Conservation (phyloP, 2,888 invertebrate species). For the Drosophila mimetica region DNA sequence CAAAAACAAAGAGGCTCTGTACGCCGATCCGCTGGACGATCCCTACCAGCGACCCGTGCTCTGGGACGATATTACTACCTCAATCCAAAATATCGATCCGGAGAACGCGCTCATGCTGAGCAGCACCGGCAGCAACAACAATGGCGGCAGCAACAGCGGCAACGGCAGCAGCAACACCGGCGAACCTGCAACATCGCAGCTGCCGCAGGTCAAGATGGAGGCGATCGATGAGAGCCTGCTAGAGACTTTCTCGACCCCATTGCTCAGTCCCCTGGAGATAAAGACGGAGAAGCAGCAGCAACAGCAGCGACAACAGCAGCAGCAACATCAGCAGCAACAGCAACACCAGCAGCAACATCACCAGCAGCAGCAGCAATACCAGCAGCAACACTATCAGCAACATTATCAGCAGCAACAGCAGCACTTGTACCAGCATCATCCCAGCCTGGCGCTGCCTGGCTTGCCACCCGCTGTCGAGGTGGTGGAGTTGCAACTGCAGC, state of each 20-base stretch:
- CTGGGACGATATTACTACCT: conserved; percentile 96
- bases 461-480: conserved; percentile 77
- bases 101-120: conserved; percentile 95
- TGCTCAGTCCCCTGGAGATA: conserved; percentile 91
- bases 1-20: conserved; percentile 84
- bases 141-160: conserved; percentile 31
- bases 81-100: conserved; percentile 95
- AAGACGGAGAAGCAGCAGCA: conserved; percentile 88
- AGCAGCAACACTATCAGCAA: conserved; percentile 67
- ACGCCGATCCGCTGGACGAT: conserved; percentile 87
- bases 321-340: conserved; percentile 70
- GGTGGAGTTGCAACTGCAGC: conserved; percentile 74
- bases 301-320: conserved; percentile 74
- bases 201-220: conserved; percentile 91
- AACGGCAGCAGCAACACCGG: conserved; percentile 54
- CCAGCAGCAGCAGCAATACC: conserved; percentile 62
- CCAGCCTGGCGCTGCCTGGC: conserved; percentile 76
- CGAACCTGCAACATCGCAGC: conserved; percentile 52
- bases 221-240: conserved; percentile 88
- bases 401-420: conserved; percentile 67
- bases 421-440: conserved; percentile 83
- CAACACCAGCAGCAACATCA: conserved; percentile 63
- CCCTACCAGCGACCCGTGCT: conserved; percentile 94
- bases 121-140: conserved; percentile 81
- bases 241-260: conserved; percentile 88